Percentiles rank a stretch among this genome's conserved stretches.
Evolutionary conservation across 1,140 invertebrate species (phyloP).

Genomic region (Neodiprion lecontei): DNA sequence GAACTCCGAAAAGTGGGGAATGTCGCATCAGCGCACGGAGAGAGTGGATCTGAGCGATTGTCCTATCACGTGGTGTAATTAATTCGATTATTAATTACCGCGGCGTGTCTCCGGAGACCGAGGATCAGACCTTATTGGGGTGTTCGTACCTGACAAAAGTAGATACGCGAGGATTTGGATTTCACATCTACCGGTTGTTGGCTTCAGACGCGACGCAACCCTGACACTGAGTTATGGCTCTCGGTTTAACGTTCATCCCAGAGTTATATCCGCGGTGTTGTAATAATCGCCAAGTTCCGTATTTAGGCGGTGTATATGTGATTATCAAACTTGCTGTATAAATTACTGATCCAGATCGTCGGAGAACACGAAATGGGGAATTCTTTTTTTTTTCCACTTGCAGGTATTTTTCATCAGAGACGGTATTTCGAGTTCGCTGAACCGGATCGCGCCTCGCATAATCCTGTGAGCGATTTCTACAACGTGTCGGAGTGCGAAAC

Average conservation of each 20-base stretch:
- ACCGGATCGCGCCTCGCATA: too few relatives aligned
- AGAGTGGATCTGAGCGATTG: not conserved
- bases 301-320: not conserved
- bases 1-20: too few relatives aligned
- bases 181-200: not conserved
- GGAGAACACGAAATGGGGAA: too few relatives aligned
- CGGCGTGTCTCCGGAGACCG: not conserved
- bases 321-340: too few relatives aligned
- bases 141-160: not conserved
- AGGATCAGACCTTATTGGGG: not conserved
- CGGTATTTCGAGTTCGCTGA: too few relatives aligned
- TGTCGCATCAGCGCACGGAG: not conserved
- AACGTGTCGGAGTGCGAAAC: too few relatives aligned
- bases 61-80: not conserved
- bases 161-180: not conserved
- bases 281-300: too few relatives aligned
- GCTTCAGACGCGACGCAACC: not conserved
- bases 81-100: not conserved
- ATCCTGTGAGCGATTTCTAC: too few relatives aligned
- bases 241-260: not conserved
- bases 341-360: too few relatives aligned
- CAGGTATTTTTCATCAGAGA: too few relatives aligned
- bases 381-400: too few relatives aligned
- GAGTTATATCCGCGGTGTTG: too few relatives aligned
- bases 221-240: conserved; percentile 17